Evolutionary conservation across 2,888 invertebrate species (phyloP).

Genomic region (Seira ritae): DNA sequence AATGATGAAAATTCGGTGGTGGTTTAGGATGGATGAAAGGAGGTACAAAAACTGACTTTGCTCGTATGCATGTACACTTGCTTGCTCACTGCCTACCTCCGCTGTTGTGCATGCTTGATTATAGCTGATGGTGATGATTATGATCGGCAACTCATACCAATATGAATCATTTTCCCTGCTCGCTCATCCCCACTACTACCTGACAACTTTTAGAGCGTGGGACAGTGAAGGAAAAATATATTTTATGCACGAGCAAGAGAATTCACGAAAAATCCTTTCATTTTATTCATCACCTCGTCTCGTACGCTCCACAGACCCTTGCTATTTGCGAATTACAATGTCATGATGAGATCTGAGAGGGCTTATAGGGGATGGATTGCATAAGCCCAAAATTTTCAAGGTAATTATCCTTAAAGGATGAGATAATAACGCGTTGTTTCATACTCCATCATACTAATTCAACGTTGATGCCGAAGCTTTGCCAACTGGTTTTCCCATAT

Average conservation of each 20-base stretch:
- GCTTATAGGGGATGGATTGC: conserved; percentile 3
- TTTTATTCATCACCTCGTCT: conserved; percentile 4
- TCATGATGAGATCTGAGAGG: too few relatives aligned
- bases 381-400: conserved; percentile 65
- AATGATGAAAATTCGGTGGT: conserved; percentile 44
- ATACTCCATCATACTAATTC: conserved; percentile 6
- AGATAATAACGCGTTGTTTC: conserved; percentile 57
- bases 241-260: conserved; percentile 23
- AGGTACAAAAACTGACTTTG: background rate
- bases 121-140: conserved; percentile 30
- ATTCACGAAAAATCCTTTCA: background rate
- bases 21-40: conserved; percentile 2
- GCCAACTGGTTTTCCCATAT: conserved; percentile 6
- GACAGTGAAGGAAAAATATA: conserved; percentile 33
- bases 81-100: conserved; percentile 7
- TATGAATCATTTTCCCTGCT: conserved; percentile 43
- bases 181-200: conserved; percentile 24
- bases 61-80: background rate
- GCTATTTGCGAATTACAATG: too few relatives aligned
- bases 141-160: conserved; percentile 21
- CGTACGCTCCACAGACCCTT: background rate
- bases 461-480: conserved; percentile 10
- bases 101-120: conserved; percentile 6
- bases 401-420: conserved; percentile 67
- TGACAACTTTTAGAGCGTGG: conserved; percentile 63